phyloP scores from a whole-genome alignment of 2,113 vertebrate genomes.

The Cryptomyrus ogoouensis region DNA sequence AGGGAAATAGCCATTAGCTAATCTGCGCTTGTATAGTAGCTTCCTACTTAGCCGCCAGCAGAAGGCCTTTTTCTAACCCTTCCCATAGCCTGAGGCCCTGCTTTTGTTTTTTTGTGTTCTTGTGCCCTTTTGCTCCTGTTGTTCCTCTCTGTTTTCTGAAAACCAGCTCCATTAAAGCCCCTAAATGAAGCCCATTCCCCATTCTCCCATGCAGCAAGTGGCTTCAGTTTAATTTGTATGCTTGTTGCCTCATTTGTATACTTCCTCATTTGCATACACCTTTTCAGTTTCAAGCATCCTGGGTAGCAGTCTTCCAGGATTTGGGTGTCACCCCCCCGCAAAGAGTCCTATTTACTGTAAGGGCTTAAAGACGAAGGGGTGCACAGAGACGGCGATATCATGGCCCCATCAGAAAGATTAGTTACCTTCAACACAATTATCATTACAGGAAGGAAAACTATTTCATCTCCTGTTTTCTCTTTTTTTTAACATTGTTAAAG shows the following conservation, averaged over 20 bases:
- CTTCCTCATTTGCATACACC: not conserved
- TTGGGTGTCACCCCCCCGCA: not conserved
- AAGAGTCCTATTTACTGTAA: not conserved
- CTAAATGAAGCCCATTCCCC: not conserved
- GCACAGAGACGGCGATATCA: not conserved
- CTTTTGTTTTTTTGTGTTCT: not conserved
- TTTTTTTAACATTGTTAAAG: not conserved
- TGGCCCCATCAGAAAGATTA: not conserved
- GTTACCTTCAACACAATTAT: slow-evolving; percentile 16
- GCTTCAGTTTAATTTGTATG: not conserved
- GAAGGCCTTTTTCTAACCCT: not conserved
- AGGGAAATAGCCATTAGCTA: not conserved
- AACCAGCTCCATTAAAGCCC: not conserved
- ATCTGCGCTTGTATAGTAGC: not conserved
- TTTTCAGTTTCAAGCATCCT: not conserved
- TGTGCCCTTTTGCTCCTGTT: not conserved
- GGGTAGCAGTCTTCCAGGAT: not conserved
- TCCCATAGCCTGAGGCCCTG: not conserved
- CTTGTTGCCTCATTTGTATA: not conserved
- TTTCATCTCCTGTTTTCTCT: not conserved
- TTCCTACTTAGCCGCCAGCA: not conserved
- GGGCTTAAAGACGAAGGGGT: not conserved
- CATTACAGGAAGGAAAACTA: not conserved
- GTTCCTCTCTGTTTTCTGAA: not conserved
- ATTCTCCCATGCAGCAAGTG: not conserved